Conservation (phyloP, 2,113 vertebrate species). For the Scytalopus superciliaris region DNA sequence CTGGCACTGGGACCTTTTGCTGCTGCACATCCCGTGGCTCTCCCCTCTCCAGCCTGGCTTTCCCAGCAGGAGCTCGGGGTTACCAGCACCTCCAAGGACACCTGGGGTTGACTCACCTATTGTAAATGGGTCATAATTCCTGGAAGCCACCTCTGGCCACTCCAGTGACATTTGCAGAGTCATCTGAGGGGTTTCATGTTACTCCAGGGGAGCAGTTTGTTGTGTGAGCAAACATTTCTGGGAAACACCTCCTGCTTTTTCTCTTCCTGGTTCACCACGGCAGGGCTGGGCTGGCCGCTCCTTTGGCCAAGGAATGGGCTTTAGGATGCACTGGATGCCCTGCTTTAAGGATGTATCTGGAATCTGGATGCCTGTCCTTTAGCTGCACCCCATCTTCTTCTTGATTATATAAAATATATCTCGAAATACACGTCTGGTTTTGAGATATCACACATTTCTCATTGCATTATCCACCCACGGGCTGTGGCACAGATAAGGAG, state of each 20-base stretch:
- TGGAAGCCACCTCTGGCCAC: not conserved
- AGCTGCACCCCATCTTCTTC: not conserved
- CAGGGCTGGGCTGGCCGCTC: not conserved
- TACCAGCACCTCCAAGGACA: not conserved
- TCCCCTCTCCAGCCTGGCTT: not conserved
- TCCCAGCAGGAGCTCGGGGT: not conserved
- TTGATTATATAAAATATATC: not conserved
- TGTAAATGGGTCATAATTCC: slow-evolving; percentile 3
- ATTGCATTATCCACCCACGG: not conserved
- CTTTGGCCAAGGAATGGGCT: not conserved
- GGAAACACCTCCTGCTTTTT: not conserved
- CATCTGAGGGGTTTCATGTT: not conserved
- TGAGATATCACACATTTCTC: not conserved
- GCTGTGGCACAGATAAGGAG: not conserved
- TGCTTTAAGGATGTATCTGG: not conserved
- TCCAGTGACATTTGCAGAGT: not conserved
- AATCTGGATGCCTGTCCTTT: not conserved
- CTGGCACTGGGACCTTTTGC: not conserved
- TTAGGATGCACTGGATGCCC: not conserved
- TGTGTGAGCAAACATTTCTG: slow-evolving; percentile 39
- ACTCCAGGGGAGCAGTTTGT: slow-evolving; percentile 34
- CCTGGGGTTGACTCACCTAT: slow-evolving; percentile 52
- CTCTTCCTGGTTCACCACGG: not conserved
- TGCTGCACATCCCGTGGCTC: too few relatives aligned
- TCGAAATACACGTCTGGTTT: not conserved